Evolutionary conservation across 2,888 invertebrate species (phyloP), one percentile per base, ranked within the genome.

Genomic region (Pharmacophagus antenor): DNA sequence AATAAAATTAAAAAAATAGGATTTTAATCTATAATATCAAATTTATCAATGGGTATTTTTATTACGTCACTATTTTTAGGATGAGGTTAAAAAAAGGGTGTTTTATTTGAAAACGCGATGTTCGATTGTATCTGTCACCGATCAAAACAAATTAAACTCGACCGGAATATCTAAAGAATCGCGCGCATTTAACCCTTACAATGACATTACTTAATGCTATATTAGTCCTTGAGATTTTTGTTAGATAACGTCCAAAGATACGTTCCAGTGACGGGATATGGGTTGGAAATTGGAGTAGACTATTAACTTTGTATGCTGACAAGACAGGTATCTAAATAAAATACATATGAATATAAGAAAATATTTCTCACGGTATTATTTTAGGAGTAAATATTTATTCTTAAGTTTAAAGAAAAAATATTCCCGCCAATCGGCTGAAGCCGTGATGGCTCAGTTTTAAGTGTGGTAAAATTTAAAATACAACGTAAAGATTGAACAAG

Each of bases 171-270:
- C 63, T 63, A 47, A 67, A 60, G 73, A 77, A 79, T 77, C 67
- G 66, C 66, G 69, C 76, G 73, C 66, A 72, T 64, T 68, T 67
- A 70, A 66, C 60, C 72, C 72, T 70, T 64, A 65, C 65, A 67
- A 68, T 64, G 65, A 63, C 64, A 67, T 66, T 70, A 67, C 67
- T 54, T 70, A 69, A 71, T 74, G 65, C 70, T 67, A 65, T 56
- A 70, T 61, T 61, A 61, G 56, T 25, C 46, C 5, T 47, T 25
- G 52, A 53, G 52, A 61, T 61, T 52, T 37, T 22, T 46, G 3
- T 20, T 15, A 25, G 61, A 61, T 56, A 61, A 56, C 23, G 52
- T 41, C 25, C 44, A 55, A 58, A 23, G 49, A 57, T 20, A 58
- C 58, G 22, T 47, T 27, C 21, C 48, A 49, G 56, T 52, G 62